Base-by-base conservation (phyloP, 2,888 invertebrate genomes). In the Opisthograptis luteolata region DNA sequence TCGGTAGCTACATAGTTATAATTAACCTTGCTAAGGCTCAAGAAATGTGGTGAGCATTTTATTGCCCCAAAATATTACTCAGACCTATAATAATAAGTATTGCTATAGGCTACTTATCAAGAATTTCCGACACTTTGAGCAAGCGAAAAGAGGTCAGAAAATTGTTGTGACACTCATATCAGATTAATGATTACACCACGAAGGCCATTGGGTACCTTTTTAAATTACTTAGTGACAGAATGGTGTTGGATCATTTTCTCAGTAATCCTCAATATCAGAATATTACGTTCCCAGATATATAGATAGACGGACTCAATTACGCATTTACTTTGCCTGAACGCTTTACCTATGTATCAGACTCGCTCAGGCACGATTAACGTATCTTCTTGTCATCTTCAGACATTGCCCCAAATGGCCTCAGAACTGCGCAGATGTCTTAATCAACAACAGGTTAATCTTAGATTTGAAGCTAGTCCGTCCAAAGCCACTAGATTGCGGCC, bases 361-460 rank as follows among this genome's bases (percentile, higher is more conserved):
- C n/a, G 1, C 17, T 19, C 10, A 25, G 10, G 17, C 31, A 25
- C 3, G 14, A 13, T 35, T 28, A 35, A 10, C 12, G 20, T n/a
- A n/a, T n/a, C n/a, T n/a, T n/a, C n/a, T n/a, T n/a, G 24, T 20
- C 32, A 34, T n/a, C 4, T 13, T 35, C 35, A n/a, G 35, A 35
- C 14, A 35, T 9, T 20, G 14, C n/a, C 12, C 28, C 22, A 44
- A 22, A 19, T 8, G 25, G 9, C 19, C 17, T 6, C 7, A 30
- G 41, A 15, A 12, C 20, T 15, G 10, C 24, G n/a, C 51, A 37
- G 44, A 52, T 46, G 49, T 49, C 36, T 15, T 14, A 28, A 43
- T 46, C 22, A 40, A 28, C 25, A 49, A 56, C 54, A 52, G 34
- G 56, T 55, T 56, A 60, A 54, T 56, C 56, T 49, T 22, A 48